Evolutionary conservation across 1,140 invertebrate genomes (phyloP), one percentile per base, ranked within the genome.

Genomic region (Drosophila malerkotliana): DNA sequence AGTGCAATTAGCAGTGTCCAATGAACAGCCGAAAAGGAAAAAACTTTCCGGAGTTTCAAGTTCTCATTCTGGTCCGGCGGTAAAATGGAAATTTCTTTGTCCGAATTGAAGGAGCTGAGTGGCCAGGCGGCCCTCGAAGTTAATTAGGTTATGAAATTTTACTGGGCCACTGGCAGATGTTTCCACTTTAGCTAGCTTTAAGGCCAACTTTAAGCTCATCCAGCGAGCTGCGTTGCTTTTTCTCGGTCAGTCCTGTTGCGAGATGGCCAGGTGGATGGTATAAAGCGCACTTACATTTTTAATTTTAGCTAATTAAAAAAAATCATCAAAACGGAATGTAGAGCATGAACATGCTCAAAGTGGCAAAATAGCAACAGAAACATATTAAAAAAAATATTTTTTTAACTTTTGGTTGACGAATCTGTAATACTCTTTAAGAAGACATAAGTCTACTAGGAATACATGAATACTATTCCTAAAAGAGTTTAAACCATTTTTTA

Each of bases 241-340:
- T 48, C 44, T 55, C 51, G 78, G 57, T 21, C 47, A 60, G 45
- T 48, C 18, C 18, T 44, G 72, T 9, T 53, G 28, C 32, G 56
- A 45, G 21, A 14, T 44, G 26, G 53, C 15, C 32, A 18, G 21
- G 37, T 21, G 18, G 32, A 47, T 26, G 63, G 26, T 45, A 44
- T 47, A 24, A 47, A 52, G 54, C 45, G 47, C 55, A 57, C 63
- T 77, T 85, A 57, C 67, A 85, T 80, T 77, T 84, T 63, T 68
- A 68, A 85, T 80, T 80, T 64, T 30, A 45, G 53, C 67, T 73
- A 77, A 83, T 85, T 83, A 79, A 60, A 76, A 72, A 64, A 72
- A 61, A 21, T 37, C 57, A 72, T 75, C 30, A 75, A 69, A 77
- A 73, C 37, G 21, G 45, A 53, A 76, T 54, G 26, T 47, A 64